Percentiles rank a stretch among this genome's conserved stretches.
Conservation (phyloP, 2,797 vertebrate species). For the Platalea minor region DNA sequence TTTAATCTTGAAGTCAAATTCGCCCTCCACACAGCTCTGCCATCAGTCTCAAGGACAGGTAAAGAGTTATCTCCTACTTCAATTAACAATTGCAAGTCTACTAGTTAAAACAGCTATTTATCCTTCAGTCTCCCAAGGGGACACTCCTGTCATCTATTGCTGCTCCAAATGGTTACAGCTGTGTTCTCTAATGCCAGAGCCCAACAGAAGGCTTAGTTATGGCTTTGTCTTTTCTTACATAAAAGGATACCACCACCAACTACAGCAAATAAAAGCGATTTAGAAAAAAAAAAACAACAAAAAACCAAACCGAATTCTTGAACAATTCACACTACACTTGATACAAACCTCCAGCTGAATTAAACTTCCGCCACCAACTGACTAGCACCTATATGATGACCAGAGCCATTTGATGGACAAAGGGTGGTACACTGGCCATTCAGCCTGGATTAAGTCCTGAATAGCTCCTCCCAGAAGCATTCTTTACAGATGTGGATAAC, state of each 20-base stretch:
- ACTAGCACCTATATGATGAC: background rate
- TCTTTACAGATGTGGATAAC: background rate
- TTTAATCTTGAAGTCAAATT: background rate
- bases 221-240: background rate
- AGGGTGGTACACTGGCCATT: background rate
- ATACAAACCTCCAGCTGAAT: background rate
- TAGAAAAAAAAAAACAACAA: background rate
- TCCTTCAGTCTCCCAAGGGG: background rate
- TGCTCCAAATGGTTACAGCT: background rate
- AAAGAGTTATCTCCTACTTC: background rate
- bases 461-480: background rate
- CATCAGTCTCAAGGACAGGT: background rate
- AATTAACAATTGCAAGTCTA: background rate
- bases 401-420: background rate
- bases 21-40: background rate
- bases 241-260: background rate
- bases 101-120: background rate
- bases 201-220: background rate
- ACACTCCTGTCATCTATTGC: background rate
- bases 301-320: background rate
- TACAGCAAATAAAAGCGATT: background rate
- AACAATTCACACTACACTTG: background rate
- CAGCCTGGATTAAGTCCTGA: background rate
- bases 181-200: background rate
- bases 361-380: background rate